These are phyloP conservation scores for Danaus melanippus DNA, from an alignment of 1,140 invertebrate genomes.

Conservation along the genomic window DNA sequence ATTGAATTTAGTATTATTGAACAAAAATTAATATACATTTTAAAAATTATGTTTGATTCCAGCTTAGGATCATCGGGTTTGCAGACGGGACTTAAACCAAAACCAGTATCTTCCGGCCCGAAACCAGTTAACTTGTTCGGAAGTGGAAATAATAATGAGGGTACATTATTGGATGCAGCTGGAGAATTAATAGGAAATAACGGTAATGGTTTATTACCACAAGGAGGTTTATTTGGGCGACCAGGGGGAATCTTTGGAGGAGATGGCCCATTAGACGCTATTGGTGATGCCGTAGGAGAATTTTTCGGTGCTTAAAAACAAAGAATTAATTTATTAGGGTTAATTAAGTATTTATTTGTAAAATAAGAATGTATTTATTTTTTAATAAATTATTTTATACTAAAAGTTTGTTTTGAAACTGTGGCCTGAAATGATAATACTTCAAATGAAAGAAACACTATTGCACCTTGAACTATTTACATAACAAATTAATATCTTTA, in stretches of 20 bases:
- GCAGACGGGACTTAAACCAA: slow-evolving; percentile 59
- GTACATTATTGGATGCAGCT: slow-evolving; percentile 30
- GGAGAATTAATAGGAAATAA: slow-evolving; percentile 27
- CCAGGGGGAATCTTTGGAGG: slow-evolving; percentile 41
- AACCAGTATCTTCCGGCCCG: slow-evolving; percentile 51
- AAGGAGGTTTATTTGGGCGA: slow-evolving; percentile 20
- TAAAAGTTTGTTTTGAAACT: no score
- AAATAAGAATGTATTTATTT: no score
- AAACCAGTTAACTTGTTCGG: slow-evolving; percentile 50
- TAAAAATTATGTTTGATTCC: slow-evolving; percentile 25
- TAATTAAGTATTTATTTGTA: slow-evolving; percentile 10
- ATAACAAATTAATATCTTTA: no score
- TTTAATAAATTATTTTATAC: no score
- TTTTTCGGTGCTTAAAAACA: slow-evolving; percentile 31
- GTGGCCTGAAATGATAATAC: no score
- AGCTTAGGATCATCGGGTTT: slow-evolving; percentile 60
- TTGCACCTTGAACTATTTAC: no score
- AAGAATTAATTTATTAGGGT: slow-evolving; percentile 11
- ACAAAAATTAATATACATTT: not conserved
- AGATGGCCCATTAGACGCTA: slow-evolving; percentile 40
- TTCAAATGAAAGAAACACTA: no score
- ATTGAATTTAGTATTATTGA: not conserved
- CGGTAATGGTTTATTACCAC: slow-evolving; percentile 19
- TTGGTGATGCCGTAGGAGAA: slow-evolving; percentile 52
- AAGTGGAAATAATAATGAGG: slow-evolving; percentile 37